A percentile compares a stretch with the other conserved stretches of the same genome.
Evolutionary conservation across 2,113 vertebrate species (phyloP).

Genomic region (Alosa alosa): DNA sequence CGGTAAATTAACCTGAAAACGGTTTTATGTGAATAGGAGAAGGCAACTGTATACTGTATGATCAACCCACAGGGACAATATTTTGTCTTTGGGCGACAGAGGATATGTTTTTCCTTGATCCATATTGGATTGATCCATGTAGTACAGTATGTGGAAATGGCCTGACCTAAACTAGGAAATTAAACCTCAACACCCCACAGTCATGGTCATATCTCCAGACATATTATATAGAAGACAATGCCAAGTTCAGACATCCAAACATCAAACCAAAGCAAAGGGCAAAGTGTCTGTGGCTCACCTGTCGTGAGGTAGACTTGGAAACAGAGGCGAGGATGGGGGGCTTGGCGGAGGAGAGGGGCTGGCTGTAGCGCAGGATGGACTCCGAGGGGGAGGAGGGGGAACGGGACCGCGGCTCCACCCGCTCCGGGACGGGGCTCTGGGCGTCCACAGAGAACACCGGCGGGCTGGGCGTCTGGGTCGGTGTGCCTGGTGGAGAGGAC

Average conservation of each 20-base stretch:
- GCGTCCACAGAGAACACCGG: constrained; percentile 83
- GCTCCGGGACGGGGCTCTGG: constrained; percentile 79
- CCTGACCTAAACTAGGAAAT: not conserved
- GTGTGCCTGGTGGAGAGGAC: constrained; percentile 86
- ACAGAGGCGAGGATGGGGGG: constrained; percentile 68
- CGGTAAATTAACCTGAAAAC: not conserved
- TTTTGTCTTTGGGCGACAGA: not conserved
- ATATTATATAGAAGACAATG: not conserved
- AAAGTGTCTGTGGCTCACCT: constrained; percentile 75
- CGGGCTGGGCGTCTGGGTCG: constrained; percentile 84
- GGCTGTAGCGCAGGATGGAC: constrained; percentile 78
- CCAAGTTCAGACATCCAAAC: not conserved
- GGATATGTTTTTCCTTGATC: not conserved
- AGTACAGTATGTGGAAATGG: not conserved
- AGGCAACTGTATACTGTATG: not conserved
- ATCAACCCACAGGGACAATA: not conserved
- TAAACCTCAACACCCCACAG: not conserved
- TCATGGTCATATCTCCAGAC: not conserved
- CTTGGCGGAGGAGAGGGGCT: constrained; percentile 71
- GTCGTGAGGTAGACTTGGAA: constrained; percentile 76
- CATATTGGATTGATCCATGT: not conserved
- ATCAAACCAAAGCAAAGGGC: constrained; percentile 19
- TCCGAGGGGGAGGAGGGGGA: constrained; percentile 81
- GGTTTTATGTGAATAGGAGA: not conserved
- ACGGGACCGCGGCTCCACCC: constrained; percentile 74